Base-by-base conservation (phyloP, 2,888 invertebrate genomes). In the Bellardia bayeri region DNA sequence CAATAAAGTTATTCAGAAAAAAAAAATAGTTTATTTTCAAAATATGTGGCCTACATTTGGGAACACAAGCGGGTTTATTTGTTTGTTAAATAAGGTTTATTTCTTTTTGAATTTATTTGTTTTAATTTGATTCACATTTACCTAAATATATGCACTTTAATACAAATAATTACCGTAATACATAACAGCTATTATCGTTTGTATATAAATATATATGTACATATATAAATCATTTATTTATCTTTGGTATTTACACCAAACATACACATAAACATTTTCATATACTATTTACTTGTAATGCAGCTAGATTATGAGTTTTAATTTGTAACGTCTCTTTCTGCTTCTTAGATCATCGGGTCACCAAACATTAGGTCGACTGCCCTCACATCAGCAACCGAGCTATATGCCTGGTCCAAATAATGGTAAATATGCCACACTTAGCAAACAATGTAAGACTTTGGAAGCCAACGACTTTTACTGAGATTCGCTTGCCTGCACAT, bases 381-480 rank as follows among this genome's bases (percentile, higher is more conserved):
- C 95, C 66, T 95, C 95, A 88, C 94, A 94, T 68, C 92, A 92
- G 56, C 90, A 91, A 68, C 90, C 91, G 4, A 94, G 94, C 89
- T 93, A 95, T 92, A 90, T 95, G 91, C 90, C 92, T 61, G 96
- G 96, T 90, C 96, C 96, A 90, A 96, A 97, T 94, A 96, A 96
- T 94, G 96, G 96, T 93, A 98, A 98, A 96, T 98, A 98, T 95
- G 97, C 98, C 94, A 98, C 98, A 94, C 95, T 98, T 94, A 98
- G 97, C 96, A 98, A 98, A 95, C 98, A 98, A 95, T 98, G 98
- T 96, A 98, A 98, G 95, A 98, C 98, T 91, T 95, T 98, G 82
- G 98, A 98, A 95, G 96, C 97, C 91, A 97, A 96, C 92, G 98
- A 98, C 95, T 98, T 98, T 95, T 98, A 98, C 97, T 98, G 97